Conservation (phyloP, 2,797 vertebrate species). For the Buceros bicornis region DNA sequence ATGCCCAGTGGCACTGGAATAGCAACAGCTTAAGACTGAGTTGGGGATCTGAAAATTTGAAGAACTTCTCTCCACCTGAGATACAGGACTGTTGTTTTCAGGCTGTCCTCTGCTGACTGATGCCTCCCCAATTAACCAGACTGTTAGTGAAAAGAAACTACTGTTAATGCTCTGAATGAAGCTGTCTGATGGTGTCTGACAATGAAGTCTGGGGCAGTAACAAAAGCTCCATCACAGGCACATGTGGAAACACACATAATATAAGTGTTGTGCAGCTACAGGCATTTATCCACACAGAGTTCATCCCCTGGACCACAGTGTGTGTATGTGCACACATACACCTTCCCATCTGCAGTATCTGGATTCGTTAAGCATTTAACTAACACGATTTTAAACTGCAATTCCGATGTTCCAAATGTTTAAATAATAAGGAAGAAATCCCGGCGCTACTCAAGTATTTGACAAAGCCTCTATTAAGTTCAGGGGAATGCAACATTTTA, state of each 20-base stretch:
- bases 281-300: background rate
- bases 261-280: rapidly evolving
- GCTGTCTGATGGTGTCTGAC: constrained; percentile 46
- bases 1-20: background rate
- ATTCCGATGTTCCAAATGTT: background rate
- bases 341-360: background rate
- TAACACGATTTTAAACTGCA: constrained; percentile 11
- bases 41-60: background rate
- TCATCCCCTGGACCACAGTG: background rate
- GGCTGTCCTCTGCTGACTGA: background rate
- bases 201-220: constrained; percentile 46
- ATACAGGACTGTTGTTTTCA: background rate
- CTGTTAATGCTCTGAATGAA: constrained; percentile 49
- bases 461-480: constrained; percentile 2
- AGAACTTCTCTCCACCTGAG: background rate
- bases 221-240: background rate
- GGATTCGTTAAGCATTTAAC: constrained; percentile 48
- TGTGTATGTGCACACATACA: rapidly evolving
- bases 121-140: constrained; percentile 39
- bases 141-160: constrained; percentile 50
- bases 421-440: background rate
- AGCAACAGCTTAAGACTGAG: background rate
- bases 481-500: background rate
- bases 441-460: background rate
- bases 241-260: background rate